Evolutionary conservation across 2,888 invertebrate species (phyloP).

Genomic region (Drosophila mimetica): DNA sequence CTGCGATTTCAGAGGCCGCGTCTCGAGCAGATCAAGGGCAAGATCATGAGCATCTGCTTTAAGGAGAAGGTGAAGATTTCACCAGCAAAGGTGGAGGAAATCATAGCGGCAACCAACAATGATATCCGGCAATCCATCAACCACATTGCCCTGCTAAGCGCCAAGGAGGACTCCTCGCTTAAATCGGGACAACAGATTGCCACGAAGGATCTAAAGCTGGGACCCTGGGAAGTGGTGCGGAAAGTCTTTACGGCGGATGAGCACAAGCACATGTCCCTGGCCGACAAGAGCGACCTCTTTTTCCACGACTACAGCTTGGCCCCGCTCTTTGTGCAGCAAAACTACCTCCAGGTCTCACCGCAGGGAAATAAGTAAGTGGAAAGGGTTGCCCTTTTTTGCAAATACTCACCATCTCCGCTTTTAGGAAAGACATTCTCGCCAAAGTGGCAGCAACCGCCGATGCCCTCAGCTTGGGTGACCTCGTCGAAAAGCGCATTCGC

Average conservation of each 20-base stretch:
- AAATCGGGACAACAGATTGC: conserved; percentile 83
- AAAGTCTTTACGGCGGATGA: conserved; percentile 94
- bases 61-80: conserved; percentile 94
- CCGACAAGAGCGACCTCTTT: conserved; percentile 95
- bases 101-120: conserved; percentile 94
- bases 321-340: conserved; percentile 99
- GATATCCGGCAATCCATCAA: conserved; percentile 98
- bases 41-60: conserved; percentile 95
- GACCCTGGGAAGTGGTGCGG: conserved; percentile 96
- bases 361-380: conserved; percentile 88
- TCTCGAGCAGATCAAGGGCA: conserved; percentile 95
- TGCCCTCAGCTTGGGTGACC: conserved; percentile 93
- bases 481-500: conserved; percentile 93
- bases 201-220: conserved; percentile 94
- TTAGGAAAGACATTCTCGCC: conserved; percentile 86
- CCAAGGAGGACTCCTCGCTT: conserved; percentile 84
- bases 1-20: conserved; percentile 93
- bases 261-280: conserved; percentile 90
- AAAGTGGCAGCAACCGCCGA: conserved; percentile 93
- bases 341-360: conserved; percentile 94
- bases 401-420: neutral
- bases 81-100: conserved; percentile 90
- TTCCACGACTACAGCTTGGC: conserved; percentile 98
- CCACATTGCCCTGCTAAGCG: conserved; percentile 92
- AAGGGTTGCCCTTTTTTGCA: conserved; percentile 18